A percentile compares a stretch with the other conserved stretches of the same genome.
Evolutionary conservation across 2,113 vertebrate genomes (phyloP).

Genomic region (Delphinus delphis): DNA sequence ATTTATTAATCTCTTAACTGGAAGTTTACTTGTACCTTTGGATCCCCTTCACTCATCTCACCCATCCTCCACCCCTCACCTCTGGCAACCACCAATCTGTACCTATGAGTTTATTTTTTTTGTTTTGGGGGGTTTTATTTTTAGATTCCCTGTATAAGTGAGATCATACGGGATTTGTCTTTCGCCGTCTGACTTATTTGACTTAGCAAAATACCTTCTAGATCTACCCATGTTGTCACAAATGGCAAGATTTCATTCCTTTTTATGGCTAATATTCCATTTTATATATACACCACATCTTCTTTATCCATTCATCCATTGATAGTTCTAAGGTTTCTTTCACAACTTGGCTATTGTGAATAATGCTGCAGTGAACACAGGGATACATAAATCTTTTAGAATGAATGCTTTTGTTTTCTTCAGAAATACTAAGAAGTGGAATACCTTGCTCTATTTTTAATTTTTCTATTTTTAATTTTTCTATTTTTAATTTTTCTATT

Average conservation of each 20-base stretch:
- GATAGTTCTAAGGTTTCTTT: not conserved
- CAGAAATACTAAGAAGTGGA: not conserved
- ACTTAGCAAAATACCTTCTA: not conserved
- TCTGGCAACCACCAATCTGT: not conserved
- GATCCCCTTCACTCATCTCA: not conserved
- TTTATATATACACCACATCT: not conserved
- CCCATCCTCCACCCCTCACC: not conserved
- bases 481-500: not conserved
- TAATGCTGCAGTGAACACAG: not conserved
- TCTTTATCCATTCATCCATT: not conserved
- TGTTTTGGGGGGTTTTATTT: not conserved
- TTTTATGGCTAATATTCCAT: not conserved
- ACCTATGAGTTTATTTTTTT: not conserved
- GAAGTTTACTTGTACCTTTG: not conserved
- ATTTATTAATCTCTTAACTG: not conserved
- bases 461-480: not conserved
- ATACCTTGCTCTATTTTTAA: not conserved
- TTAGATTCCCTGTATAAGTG: not conserved
- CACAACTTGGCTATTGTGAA: not conserved
- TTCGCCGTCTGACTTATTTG: not conserved
- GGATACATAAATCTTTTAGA: not conserved
- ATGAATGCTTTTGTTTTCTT: not conserved
- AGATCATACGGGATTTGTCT: not conserved
- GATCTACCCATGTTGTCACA: not conserved
- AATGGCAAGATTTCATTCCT: not conserved